Base-by-base conservation (phyloP, 2,113 vertebrate genomes). In the Nibea albiflora region DNA sequence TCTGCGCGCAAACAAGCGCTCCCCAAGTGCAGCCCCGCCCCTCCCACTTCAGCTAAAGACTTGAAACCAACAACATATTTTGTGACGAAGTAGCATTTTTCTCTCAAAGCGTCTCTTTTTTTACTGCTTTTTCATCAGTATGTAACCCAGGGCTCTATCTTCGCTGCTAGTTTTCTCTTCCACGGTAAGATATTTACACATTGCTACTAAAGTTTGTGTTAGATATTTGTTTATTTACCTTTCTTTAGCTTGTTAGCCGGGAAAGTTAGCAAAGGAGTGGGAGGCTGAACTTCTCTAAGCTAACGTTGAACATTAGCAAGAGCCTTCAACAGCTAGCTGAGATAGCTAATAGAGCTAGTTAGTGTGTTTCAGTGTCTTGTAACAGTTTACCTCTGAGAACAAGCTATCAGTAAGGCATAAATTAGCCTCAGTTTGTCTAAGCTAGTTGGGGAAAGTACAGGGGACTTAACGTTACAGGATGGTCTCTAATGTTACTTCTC, bases 211-310 rank as follows among this genome's bases (percentile, higher is more conserved):
- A 87, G 57, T 84, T 80, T 73, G n/a, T 52, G 54, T 58, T n/a
- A 20, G 53, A 15, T 58, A 28, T 52, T 44, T 85, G 66, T 85
- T 90, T 84, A 83, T 88, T 82, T 87, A 79, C 73, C 73, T 87
- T 72, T 7, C 28, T 73, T 84, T 91, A 86, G 90, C 90, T 66
- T 66, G 89, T 84, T 91, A 90, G 90, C 87, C 5, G 46, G 22
- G 54, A 88, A 90, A 93, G 90, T 93, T 92, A 88, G 88, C 88
- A 42, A 49, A 87, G 26, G 60, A 73, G 74, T 83, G 76, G 68
- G 47, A 81, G 69, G 84, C 73, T 81, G 69, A 82, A 89, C 75
- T 85, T 86, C 54, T 68, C 3, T 44, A 58, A 81, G 86, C 86
- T 90, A 80, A 85, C 69, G 35, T 24, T 60, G 53, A 77, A 44